phyloP scores from a whole-genome alignment of 2,113 vertebrate species.

The Patagioenas fasciata region DNA sequence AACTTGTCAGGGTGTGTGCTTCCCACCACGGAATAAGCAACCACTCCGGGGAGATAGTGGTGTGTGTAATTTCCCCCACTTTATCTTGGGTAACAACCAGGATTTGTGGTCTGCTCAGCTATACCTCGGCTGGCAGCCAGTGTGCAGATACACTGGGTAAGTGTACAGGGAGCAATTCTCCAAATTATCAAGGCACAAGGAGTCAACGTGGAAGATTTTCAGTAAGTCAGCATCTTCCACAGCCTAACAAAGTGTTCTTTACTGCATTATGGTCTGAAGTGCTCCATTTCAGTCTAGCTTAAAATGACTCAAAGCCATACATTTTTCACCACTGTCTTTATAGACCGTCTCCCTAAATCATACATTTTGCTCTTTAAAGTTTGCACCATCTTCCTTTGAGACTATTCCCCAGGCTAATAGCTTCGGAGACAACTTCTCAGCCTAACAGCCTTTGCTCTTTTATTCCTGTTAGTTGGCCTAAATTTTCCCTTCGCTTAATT shows the following conservation, averaged over 20 bases:
- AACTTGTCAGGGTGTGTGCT: not conserved
- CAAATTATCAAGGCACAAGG: not conserved
- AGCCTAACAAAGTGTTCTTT: not conserved
- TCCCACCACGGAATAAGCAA: not conserved
- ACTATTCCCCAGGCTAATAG: conserved; percentile 42
- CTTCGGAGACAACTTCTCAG: conserved; percentile 19
- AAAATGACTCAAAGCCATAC: conserved; percentile 26
- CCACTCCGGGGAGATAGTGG: not conserved
- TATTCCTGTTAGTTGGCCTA: conserved; percentile 39
- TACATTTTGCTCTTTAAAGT: conserved; percentile 51
- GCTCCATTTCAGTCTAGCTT: conserved; percentile 4
- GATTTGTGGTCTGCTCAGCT: not conserved
- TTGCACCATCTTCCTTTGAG: conserved; percentile 42
- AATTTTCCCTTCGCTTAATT: conserved; percentile 22
- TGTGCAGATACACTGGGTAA: not conserved
- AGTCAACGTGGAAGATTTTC: not conserved
- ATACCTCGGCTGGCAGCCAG: not conserved
- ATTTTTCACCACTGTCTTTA: conserved; percentile 33
- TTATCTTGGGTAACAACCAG: not conserved
- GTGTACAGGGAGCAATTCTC: not conserved
- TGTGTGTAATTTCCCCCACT: not conserved
- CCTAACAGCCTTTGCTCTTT: conserved; percentile 53
- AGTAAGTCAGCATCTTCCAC: not conserved
- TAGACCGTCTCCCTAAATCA: conserved; percentile 41
- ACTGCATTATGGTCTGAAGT: not conserved